Evolutionary conservation across 2,113 vertebrate species (phyloP).

Genomic region (Pelodiscus sinensis): DNA sequence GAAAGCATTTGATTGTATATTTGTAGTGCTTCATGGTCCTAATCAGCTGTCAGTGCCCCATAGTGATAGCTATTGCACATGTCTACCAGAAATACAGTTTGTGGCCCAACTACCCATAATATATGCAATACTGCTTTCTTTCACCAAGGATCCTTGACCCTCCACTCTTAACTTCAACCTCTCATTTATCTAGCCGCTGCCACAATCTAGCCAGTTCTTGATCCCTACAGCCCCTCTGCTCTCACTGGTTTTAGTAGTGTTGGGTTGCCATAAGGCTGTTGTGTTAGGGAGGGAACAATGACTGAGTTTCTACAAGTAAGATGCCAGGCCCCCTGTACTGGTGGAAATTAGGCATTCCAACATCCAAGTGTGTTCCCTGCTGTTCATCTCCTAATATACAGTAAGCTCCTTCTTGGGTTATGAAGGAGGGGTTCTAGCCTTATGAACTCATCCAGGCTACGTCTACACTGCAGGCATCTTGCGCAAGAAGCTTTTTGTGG

Average conservation of each 20-base stretch:
- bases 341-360: background rate
- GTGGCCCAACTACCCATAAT: background rate
- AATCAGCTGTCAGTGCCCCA: background rate
- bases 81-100: background rate
- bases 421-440: no score
- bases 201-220: background rate
- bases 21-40: background rate
- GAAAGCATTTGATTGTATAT: background rate
- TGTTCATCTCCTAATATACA: background rate
- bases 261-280: no score
- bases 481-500: no score
- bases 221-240: background rate
- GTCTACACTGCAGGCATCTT: no score
- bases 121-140: background rate
- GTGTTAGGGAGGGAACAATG: background rate
- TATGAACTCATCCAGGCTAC: background rate
- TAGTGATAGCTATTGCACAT: background rate
- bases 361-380: no score
- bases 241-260: background rate
- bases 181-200: background rate
- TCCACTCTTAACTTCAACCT: background rate
- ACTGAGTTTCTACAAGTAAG: background rate
- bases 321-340: no score
- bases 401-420: background rate
- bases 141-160: background rate